Evolutionary conservation across 2,888 invertebrate genomes (phyloP).

Genomic region (Troides oblongomaculatus): DNA sequence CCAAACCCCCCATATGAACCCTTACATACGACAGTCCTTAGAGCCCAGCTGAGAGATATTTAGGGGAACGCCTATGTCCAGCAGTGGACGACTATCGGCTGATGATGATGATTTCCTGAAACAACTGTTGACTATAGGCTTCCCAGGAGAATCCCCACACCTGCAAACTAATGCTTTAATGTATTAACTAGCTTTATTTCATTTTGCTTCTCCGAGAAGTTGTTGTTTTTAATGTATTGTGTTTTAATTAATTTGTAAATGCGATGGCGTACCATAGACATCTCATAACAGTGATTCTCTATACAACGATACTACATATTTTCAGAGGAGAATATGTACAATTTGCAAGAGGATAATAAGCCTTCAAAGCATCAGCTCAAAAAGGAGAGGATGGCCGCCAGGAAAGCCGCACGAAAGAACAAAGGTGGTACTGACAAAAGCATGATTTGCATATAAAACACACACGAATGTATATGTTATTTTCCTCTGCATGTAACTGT

Average conservation of each 20-base stretch:
- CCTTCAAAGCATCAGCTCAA: slow-evolving; percentile 84
- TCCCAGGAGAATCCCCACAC: too few species aligned
- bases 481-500: slow-evolving; percentile 23
- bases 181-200: too few species aligned
- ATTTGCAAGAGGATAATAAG: slow-evolving; percentile 76
- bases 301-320: slow-evolving; percentile 38
- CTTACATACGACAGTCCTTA: too few species aligned
- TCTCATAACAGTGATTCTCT: background rate
- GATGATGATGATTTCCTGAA: too few species aligned
- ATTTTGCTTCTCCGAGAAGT: too few species aligned
- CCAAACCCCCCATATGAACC: too few species aligned
- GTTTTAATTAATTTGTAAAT: background rate
- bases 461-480: slow-evolving; percentile 24
- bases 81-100: too few species aligned
- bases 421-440: slow-evolving; percentile 55
- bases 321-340: slow-evolving; percentile 74
- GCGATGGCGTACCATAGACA: background rate
- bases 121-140: too few species aligned
- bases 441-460: slow-evolving; percentile 34
- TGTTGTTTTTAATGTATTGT: background rate
- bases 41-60: too few species aligned
- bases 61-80: too few species aligned
- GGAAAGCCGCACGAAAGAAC: slow-evolving; percentile 78
- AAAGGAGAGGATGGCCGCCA: slow-evolving; percentile 81
- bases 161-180: background rate